Conservation (phyloP, 1,140 invertebrate species). For the Metopolophium dirhodum region DNA sequence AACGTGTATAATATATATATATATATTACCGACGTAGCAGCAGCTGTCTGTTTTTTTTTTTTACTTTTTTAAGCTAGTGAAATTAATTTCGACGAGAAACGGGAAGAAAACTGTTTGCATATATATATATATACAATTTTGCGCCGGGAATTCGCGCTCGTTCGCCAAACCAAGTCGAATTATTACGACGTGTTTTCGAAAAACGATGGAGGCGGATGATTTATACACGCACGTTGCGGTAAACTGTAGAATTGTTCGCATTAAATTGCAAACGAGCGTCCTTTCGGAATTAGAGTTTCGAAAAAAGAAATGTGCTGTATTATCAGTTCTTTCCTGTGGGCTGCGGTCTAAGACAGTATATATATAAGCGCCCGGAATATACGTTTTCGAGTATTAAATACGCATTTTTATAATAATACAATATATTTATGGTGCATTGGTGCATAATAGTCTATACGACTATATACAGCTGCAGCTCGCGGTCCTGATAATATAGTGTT, state of each 20-base stretch:
- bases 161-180: slow-evolving; percentile 4
- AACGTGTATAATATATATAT: neutral
- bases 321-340: neutral
- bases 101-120: neutral
- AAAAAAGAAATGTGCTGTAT: neutral
- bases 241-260: neutral
- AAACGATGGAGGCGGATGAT: slow-evolving; percentile 5
- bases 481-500: too few species aligned
- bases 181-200: neutral
- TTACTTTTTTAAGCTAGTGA: neutral
- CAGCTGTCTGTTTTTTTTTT: neutral
- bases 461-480: neutral
- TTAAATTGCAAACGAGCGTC: slow-evolving; percentile 4
- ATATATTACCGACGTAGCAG: neutral
- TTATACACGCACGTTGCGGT: neutral
- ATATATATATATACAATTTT: neutral
- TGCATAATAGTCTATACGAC: neutral
- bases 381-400: neutral
- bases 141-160: neutral
- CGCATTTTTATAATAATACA: neutral
- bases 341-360: neutral
- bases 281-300: neutral
- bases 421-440: neutral
- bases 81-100: slow-evolving; percentile 12
- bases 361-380: neutral